phyloP scores from a whole-genome alignment of 1,140 invertebrate genomes.

The Drosophila littoralis region DNA sequence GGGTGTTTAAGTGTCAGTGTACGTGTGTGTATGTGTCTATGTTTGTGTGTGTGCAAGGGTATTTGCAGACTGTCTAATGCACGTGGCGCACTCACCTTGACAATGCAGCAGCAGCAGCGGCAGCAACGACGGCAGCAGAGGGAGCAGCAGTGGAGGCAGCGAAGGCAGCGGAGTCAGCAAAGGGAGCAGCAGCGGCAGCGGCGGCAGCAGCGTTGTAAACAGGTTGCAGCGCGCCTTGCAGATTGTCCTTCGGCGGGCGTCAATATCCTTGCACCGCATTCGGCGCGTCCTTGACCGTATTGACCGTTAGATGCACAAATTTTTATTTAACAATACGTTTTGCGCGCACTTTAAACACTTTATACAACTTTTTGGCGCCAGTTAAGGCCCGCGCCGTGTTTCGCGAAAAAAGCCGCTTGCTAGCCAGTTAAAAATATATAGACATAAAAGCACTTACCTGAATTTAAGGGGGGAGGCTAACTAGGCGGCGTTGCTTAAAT shows the following conservation, averaged over 20 bases:
- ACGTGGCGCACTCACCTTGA: slow-evolving; percentile 18
- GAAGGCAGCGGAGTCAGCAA: neutral
- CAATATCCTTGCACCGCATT: slow-evolving; percentile 13
- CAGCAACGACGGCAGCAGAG: neutral
- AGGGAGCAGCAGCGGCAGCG: neutral
- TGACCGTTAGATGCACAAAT: slow-evolving; percentile 10
- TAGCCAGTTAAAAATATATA: neutral
- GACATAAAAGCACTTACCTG: slow-evolving; percentile 35
- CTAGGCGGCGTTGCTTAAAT: slow-evolving; percentile 5
- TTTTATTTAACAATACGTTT: slow-evolving; percentile 13
- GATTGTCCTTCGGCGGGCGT: slow-evolving; percentile 2
- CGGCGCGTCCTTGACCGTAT: slow-evolving; percentile 38
- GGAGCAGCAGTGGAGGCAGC: neutral
- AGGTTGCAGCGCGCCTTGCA: slow-evolving; percentile 11
- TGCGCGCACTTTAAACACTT: slow-evolving; percentile 17
- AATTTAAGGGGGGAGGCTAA: slow-evolving; percentile 7
- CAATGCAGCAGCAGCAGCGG: slow-evolving; percentile 1
- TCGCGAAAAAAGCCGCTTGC: slow-evolving; percentile 21
- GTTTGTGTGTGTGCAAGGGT: no score
- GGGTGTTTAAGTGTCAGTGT: no score
- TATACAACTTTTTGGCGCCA: slow-evolving; percentile 40
- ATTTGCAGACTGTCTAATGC: neutral
- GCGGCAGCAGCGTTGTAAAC: slow-evolving; percentile 13
- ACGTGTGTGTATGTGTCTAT: no score
- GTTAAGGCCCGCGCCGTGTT: slow-evolving; percentile 5